Conservation (phyloP, 2,797 vertebrate species). For the Chelon auratus region DNA sequence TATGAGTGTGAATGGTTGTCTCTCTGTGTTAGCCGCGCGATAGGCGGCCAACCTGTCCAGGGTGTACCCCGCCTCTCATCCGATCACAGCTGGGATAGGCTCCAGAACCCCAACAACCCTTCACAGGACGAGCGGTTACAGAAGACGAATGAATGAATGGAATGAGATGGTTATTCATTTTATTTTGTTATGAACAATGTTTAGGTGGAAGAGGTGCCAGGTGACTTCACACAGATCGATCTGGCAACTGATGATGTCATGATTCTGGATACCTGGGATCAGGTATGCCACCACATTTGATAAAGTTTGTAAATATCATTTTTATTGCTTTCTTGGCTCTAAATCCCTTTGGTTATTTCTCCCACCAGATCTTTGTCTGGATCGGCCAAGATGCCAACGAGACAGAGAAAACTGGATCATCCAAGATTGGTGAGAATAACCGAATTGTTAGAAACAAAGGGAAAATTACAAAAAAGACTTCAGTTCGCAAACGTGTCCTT, state of each 20-base stretch:
- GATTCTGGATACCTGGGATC: conserved; percentile 82
- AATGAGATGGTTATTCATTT: background rate
- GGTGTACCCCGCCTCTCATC: no score
- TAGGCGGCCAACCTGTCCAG: no score
- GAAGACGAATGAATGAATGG: no score
- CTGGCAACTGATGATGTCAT: conserved; percentile 85
- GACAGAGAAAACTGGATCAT: conserved; percentile 71
- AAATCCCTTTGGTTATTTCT: conserved; percentile 4
- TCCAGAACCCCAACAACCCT: no score
- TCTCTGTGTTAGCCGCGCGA: no score
- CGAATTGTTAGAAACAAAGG: background rate
- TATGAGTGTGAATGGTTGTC: no score
- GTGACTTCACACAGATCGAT: conserved; percentile 81
- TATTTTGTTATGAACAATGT: background rate
- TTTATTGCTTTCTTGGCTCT: background rate
- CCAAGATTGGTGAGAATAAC: conserved; percentile 76
- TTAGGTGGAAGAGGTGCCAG: conserved; percentile 83
- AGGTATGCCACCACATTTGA: conserved; percentile 64
- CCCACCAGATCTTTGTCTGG: conserved; percentile 82
- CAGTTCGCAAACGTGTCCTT: background rate
- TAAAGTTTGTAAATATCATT: background rate
- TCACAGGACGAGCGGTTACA: no score
- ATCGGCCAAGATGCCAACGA: conserved; percentile 83
- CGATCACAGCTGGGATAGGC: no score
- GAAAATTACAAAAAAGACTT: background rate